Evolutionary conservation across 2,113 vertebrate genomes (phyloP).

Genomic region (Anolis sagrei): DNA sequence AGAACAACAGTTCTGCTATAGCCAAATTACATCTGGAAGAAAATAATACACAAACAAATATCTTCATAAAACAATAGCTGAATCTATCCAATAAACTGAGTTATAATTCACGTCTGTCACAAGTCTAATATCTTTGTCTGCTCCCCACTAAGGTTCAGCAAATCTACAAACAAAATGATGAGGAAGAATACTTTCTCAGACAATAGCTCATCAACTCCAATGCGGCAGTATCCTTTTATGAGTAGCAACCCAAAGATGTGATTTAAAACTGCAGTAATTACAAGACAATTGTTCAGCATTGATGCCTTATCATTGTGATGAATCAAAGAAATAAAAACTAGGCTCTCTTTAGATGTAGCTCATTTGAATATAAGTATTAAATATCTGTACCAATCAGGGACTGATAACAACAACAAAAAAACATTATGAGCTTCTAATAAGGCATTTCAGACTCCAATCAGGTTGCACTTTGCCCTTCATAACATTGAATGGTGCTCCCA

Average conservation of each 20-base stretch:
- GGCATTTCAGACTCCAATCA: constrained; percentile 7
- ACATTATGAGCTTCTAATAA: constrained; percentile 8
- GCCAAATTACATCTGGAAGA: constrained; percentile 1
- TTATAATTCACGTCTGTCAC: constrained; percentile 16
- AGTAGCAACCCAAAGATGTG: constrained; percentile 22
- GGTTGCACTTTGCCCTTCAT: neutral
- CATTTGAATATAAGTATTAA: constrained; percentile 36
- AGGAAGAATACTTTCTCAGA: constrained; percentile 5
- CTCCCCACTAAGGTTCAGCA: neutral
- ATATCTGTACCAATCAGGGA: constrained; percentile 11
- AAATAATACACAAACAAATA: constrained; percentile 18
- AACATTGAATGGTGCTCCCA: neutral
- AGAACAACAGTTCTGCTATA: constrained; percentile 1
- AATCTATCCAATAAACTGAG: constrained; percentile 16
- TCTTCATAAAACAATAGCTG: constrained; percentile 19
- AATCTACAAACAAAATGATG: constrained; percentile 20
- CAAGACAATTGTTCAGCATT: constrained; percentile 24
- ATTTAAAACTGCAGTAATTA: constrained; percentile 25
- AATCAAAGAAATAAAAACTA: constrained; percentile 37
- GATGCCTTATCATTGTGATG: constrained; percentile 18
- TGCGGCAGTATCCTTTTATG: constrained; percentile 5
- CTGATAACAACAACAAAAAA: constrained; percentile 20
- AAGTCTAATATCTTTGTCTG: constrained; percentile 21
- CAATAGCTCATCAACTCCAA: constrained; percentile 34
- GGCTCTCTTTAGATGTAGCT: constrained; percentile 9